phyloP scores from a whole-genome alignment of 1,140 invertebrate genomes.

The Samia ricini region DNA sequence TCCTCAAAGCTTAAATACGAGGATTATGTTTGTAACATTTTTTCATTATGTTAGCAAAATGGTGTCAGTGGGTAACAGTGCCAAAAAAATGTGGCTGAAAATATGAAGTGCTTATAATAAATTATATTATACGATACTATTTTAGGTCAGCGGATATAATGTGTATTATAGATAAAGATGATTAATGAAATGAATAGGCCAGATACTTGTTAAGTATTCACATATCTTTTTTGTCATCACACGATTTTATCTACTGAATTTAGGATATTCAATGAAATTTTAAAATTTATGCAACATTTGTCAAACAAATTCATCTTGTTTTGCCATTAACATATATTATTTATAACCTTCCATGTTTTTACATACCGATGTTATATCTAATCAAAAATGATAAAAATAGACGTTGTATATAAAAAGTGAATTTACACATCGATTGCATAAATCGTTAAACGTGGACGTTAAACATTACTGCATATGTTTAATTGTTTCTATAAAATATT shows the following conservation, averaged over 20 bases:
- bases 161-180: constrained; percentile 9
- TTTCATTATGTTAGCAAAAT: constrained; percentile 30
- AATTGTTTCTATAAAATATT: no score
- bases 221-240: no score
- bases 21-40: constrained; percentile 22
- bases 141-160: constrained; percentile 24
- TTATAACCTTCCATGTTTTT: no score
- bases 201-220: neutral
- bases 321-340: no score
- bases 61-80: constrained; percentile 47
- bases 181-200: constrained; percentile 4
- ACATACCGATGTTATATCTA: no score
- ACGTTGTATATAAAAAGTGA: no score
- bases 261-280: neutral
- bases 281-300: neutral
- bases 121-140: constrained; percentile 33
- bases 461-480: no score
- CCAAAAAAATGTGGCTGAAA: constrained; percentile 31
- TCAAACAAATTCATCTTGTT: no score
- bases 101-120: constrained; percentile 29
- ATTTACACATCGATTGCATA: no score
- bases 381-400: no score
- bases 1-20: constrained; percentile 9
- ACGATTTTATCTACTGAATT: neutral
- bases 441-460: no score